Evolutionary conservation across 1,140 invertebrate genomes (phyloP), one percentile per base, ranked within the genome.

Genomic region (Trichonephila clavata): DNA sequence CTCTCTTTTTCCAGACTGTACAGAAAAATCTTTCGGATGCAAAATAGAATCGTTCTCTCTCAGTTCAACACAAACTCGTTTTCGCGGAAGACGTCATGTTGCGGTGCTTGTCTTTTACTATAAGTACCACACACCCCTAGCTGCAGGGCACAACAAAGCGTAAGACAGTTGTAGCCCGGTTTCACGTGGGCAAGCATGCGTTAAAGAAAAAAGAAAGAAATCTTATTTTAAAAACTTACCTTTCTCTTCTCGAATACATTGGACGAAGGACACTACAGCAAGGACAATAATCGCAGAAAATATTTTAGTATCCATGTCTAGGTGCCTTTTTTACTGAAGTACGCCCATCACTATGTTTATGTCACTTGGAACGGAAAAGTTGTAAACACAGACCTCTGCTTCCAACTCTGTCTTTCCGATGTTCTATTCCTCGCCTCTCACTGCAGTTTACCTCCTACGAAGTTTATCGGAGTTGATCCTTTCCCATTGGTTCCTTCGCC

Each of bases 251-350:
- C 71, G 71, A 77, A 77, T 77, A 5, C 24, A 24, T 32, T 27
- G 18, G 71, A 39, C 71, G 71, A 77, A 77, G 71, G 71, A 77
- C 71, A 77, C 27, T 16, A 77, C 16, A 77, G 27, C 71, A 27
- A 77, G 71, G 71, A 39, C 71, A 39, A 32, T 27, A 32, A 32
- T 32, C 16, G 71, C 71, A 39, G 27, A 77, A 32, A 77, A 77
- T 77, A 77, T 77, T 77, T 77, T 77, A 77, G 71, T 77, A 77
- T 77, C 71, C 71, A 77, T 77, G 71, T 77, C 71, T 77, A 77
- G 71, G 71, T 77, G 71, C 14, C 65, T 68, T 24, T 24, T 27
- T 16, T 77, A 77, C 32, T 32, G 7, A 32, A 39, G 71, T 77
- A 39, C 27, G 32, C 71, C 71, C 71, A 77, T 77, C 71, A 77